Conservation (phyloP, 2,113 vertebrate genomes). For the Amblyornis subalaris region DNA sequence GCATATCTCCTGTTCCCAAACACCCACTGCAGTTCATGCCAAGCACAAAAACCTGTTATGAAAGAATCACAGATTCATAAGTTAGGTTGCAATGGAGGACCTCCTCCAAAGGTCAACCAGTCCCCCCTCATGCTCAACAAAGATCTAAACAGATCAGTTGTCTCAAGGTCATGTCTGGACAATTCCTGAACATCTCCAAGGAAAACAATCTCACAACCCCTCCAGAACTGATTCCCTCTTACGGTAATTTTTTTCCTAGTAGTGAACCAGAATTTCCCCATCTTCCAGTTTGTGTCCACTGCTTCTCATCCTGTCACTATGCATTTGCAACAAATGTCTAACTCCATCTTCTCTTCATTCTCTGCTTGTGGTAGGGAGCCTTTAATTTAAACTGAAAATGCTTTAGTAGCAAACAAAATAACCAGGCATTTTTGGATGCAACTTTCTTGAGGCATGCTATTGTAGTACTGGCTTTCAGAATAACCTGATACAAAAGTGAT, state of each 20-base stretch:
- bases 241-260: not conserved
- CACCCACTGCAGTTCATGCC: constrained; percentile 96
- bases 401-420: not conserved
- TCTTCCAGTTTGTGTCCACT: not conserved
- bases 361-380: not conserved
- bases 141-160: not conserved
- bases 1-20: constrained; percentile 89
- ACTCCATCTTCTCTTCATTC: not conserved
- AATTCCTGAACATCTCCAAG: not conserved
- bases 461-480: not conserved
- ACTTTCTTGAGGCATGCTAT: not conserved
- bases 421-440: not conserved
- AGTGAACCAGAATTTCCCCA: not conserved
- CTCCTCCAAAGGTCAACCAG: not conserved
- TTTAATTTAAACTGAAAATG: not conserved
- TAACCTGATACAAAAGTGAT: not conserved
- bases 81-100: not conserved
- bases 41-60: constrained; percentile 88
- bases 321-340: not conserved
- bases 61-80: constrained; percentile 16
- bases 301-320: not conserved
- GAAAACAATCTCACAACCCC: not conserved
- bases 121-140: not conserved
- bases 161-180: not conserved
- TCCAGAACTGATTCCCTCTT: not conserved